These are phyloP conservation scores for Nannoperca obscura DNA, from an alignment of 2,797 vertebrate genomes.

Conservation along the genomic window DNA sequence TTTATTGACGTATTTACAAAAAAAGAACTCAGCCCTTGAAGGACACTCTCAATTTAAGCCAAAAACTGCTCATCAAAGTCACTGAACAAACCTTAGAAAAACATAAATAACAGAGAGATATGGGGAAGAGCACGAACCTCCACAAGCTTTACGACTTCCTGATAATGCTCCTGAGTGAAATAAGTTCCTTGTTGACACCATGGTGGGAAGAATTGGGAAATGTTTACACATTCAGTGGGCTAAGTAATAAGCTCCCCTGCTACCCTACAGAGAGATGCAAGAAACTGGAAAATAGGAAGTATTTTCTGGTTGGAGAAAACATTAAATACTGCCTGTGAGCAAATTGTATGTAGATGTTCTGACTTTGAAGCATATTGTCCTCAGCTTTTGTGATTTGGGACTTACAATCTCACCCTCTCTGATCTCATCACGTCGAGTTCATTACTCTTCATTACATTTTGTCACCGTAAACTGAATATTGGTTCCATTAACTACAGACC, in stretches of 20 bases:
- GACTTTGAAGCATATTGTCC: background rate
- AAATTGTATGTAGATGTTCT: background rate
- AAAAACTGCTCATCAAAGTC: background rate
- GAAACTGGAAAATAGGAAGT: slow-evolving; percentile 4
- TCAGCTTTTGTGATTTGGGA: background rate
- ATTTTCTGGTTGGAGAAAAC: background rate
- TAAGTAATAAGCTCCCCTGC: background rate
- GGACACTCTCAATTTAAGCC: background rate
- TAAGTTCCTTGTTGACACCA: background rate
- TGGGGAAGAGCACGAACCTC: background rate
- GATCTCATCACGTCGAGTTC: background rate
- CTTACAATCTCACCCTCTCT: background rate
- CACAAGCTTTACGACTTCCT: background rate
- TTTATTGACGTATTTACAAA: slow-evolving; percentile 27
- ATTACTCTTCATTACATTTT: slow-evolving; percentile 1
- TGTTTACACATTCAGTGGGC: background rate
- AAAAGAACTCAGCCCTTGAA: background rate
- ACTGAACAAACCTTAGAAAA: slow-evolving; percentile 6
- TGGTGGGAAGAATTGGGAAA: slow-evolving; percentile 4
- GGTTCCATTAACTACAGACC: background rate
- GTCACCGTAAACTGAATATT: slow-evolving; percentile 16
- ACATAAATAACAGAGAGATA: background rate
- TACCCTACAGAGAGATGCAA: background rate
- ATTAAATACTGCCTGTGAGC: background rate
- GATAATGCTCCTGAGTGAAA: slow-evolving; percentile 1